phyloP scores from a whole-genome alignment of 2,113 vertebrate species.

The Gallinago jamesoni region DNA sequence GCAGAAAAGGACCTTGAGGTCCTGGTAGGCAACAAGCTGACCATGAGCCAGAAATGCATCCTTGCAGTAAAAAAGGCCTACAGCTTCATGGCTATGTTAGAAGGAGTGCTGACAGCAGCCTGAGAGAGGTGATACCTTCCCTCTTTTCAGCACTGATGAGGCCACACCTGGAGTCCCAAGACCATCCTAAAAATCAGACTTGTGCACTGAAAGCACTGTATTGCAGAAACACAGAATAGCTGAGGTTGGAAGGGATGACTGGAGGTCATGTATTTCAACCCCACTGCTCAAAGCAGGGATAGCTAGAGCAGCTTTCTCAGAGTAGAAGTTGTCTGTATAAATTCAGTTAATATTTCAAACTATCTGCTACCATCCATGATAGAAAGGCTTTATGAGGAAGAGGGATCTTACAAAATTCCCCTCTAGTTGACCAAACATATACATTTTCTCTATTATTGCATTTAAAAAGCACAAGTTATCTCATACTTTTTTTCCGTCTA shows the following conservation, averaged over 20 bases:
- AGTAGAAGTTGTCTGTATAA: not conserved
- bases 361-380: not conserved
- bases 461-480: not conserved
- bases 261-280: not conserved
- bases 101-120: not conserved
- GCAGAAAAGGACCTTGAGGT: not conserved
- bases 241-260: not conserved
- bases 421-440: not conserved
- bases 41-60: not conserved
- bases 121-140: not conserved
- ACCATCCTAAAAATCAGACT: not conserved
- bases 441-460: not conserved
- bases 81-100: not conserved
- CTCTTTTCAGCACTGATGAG: fast-evolving
- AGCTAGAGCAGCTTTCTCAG: not conserved
- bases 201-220: not conserved
- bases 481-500: not conserved
- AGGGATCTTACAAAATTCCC: not conserved
- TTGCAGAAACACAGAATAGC: not conserved
- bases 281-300: not conserved
- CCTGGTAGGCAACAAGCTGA: not conserved
- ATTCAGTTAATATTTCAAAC: not conserved
- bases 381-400: not conserved
- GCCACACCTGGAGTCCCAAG: not conserved
- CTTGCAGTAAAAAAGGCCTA: not conserved